phyloP scores from a whole-genome alignment of 2,797 vertebrate species.

The Todus mexicanus region DNA sequence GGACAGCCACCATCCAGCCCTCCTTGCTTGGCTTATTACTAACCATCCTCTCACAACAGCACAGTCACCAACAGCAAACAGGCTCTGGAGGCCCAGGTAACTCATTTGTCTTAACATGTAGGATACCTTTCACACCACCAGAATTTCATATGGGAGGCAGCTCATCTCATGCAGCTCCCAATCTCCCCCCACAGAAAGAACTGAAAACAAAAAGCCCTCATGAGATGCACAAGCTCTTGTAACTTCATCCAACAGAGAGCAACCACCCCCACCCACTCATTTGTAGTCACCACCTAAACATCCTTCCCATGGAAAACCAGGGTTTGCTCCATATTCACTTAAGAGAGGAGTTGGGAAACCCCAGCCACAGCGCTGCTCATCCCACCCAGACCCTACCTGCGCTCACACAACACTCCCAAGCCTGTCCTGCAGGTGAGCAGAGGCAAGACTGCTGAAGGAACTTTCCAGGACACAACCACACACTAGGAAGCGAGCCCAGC shows the following conservation, averaged over 20 bases:
- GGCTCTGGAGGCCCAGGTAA: not conserved
- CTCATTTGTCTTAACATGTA: not conserved
- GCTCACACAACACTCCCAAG: not conserved
- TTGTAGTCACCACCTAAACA: not conserved
- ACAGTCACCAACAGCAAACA: not conserved
- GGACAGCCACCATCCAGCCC: not conserved
- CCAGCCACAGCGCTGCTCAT: not conserved
- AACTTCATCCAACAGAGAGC: not conserved
- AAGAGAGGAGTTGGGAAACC: accelerated
- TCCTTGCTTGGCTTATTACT: not conserved
- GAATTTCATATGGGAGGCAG: accelerated
- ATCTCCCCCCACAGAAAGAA: not conserved
- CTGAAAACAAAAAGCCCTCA: not conserved
- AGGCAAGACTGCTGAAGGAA: not conserved
- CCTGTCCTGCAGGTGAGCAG: not conserved
- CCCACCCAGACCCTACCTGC: not conserved
- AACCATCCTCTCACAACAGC: not conserved
- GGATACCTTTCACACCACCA: not conserved
- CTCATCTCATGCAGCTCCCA: not conserved
- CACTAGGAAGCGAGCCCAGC: accelerated
- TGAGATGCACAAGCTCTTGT: not conserved
- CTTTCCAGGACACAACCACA: not conserved
- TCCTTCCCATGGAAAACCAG: not conserved
- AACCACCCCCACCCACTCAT: not conserved
- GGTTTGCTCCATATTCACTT: not conserved